phyloP scores from a whole-genome alignment of 2,888 invertebrate species.

The Kryphioiulus occultus region DNA sequence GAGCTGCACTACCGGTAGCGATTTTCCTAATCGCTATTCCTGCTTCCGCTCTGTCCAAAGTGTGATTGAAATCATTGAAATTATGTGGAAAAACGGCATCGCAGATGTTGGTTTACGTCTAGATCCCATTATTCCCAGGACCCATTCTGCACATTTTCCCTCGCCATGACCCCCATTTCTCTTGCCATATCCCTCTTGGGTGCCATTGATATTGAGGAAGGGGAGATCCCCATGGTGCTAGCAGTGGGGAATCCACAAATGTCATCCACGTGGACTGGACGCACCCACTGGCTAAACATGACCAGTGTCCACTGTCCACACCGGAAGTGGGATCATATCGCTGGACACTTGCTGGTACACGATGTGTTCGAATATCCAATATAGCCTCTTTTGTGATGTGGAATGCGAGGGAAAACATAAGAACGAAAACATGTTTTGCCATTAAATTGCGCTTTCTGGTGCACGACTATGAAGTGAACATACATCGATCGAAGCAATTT shows the following conservation, averaged over 20 bases:
- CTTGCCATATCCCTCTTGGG: neutral
- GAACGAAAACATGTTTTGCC: neutral
- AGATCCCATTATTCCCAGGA: neutral
- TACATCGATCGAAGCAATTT: neutral
- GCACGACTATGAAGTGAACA: neutral
- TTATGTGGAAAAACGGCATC: conserved; percentile 4
- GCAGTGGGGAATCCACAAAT: neutral
- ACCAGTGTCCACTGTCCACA: conserved; percentile 1
- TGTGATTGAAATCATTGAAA: conserved; percentile 10
- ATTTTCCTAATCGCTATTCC: neutral
- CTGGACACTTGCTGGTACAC: neutral
- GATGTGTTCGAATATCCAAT: neutral
- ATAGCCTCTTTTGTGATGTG: neutral
- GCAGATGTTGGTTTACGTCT: neutral
- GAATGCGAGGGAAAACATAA: neutral
- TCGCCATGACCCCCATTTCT: neutral
- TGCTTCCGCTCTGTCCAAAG: neutral
- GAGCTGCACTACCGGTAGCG: neutral
- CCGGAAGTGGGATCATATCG: neutral
- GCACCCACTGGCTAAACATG: neutral
- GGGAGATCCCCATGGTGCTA: neutral
- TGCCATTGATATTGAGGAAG: conserved; percentile 7
- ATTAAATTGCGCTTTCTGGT: neutral
- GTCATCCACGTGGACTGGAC: neutral
- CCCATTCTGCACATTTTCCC: neutral